These are phyloP conservation scores for Plectrocnemia conspersa DNA, from an alignment of 1,140 invertebrate genomes.

Conservation along the genomic window DNA sequence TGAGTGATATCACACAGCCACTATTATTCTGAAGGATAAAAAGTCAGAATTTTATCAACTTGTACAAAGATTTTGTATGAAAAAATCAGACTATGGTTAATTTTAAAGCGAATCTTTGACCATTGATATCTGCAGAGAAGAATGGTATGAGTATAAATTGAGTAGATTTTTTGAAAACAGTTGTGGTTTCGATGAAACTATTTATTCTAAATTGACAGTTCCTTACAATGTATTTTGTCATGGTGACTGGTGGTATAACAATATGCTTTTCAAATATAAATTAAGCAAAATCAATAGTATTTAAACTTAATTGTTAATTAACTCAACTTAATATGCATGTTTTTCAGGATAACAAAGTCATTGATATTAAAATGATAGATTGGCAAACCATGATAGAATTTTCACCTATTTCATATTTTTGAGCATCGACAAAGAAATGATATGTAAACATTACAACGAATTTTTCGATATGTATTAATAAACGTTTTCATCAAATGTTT, in stretches of 20 bases:
- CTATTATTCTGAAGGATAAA: conserved; percentile 47
- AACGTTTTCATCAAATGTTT: conserved; percentile 42
- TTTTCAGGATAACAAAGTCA: conserved; percentile 35
- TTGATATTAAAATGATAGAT: conserved; percentile 50
- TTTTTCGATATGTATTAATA: conserved; percentile 54
- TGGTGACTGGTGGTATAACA: conserved; percentile 23
- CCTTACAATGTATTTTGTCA: conserved; percentile 24
- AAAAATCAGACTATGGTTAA: no score
- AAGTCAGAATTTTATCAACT: no score
- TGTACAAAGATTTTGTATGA: no score
- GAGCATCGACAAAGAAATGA: conserved; percentile 48
- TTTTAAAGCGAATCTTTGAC: no score
- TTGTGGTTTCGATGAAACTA: background rate
- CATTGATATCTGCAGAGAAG: no score
- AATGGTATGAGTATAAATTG: background rate
- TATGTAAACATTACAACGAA: conserved; percentile 45
- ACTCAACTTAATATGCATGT: no score
- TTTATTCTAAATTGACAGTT: background rate
- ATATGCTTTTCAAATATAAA: conserved; percentile 22
- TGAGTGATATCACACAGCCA: conserved; percentile 53
- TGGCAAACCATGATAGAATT: conserved; percentile 54
- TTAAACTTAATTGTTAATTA: no score
- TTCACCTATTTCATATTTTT: conserved; percentile 58
- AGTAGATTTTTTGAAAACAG: background rate
- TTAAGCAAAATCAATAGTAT: background rate